Evolutionary conservation across 2,888 invertebrate species (phyloP).

Genomic region (Spisula subtruncata): DNA sequence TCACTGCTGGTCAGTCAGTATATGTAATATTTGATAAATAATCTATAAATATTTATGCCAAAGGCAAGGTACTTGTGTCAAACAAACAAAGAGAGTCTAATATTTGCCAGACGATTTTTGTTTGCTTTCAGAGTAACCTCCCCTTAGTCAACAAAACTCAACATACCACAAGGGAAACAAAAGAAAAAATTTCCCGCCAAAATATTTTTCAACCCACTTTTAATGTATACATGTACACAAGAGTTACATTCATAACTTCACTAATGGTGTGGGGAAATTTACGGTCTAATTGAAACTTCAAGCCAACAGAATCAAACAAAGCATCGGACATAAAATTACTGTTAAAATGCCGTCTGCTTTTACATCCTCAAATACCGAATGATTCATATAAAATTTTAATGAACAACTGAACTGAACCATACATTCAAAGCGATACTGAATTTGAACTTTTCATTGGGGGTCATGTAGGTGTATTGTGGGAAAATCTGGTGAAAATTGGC

Average conservation of each 20-base stretch:
- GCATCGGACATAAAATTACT: background rate
- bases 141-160: background rate
- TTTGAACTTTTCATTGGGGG: background rate
- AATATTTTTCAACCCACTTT: background rate
- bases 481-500: background rate
- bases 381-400: background rate
- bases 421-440: background rate
- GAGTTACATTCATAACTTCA: background rate
- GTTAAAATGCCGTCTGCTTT: background rate
- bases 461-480: constrained; percentile 15
- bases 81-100: constrained; percentile 26
- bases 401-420: background rate
- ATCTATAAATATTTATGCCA: constrained; percentile 16
- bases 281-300: background rate
- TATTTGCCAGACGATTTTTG: constrained; percentile 2
- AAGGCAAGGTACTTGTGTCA: constrained; percentile 5
- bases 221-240: background rate
- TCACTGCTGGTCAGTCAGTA: background rate
- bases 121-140: constrained; percentile 5
- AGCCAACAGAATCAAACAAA: background rate
- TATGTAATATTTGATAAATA: background rate
- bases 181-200: constrained; percentile 16
- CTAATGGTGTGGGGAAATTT: background rate
- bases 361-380: background rate
- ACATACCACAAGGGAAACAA: background rate